Base-by-base conservation (phyloP, 37 sponge, comb jelly and placozoan species). In the Aphrocallistes beatrix region DNA sequence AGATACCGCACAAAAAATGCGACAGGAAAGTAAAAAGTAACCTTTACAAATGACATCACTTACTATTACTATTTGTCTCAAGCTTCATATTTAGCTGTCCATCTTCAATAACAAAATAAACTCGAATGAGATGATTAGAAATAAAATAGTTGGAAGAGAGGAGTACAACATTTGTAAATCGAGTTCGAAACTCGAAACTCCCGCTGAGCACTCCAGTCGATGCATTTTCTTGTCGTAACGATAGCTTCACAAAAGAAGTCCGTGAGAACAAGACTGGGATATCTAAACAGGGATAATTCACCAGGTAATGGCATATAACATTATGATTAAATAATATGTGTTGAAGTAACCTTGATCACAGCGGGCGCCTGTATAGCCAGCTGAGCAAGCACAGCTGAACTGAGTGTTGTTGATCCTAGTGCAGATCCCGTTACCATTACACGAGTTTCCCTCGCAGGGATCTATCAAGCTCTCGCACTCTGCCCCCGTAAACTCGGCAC, bases 351-450 rank as follows among this genome's bases (percentile, higher is more conserved):
- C 75, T 60, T 60, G 75, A 3, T 60, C 75, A 60, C 75, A 60
- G 1, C 25, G 34, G 6, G 10, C 75, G 10, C 75, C 75, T 50
- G 38, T 85, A 39, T 81, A 88, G 0, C 88, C 88, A 51, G 81
- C 88, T 3, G 21, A 45, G 85, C 88, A 88, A n/a, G 13, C 19
- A 36, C 88, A 88, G 32, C 19, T 23, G 49, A 51, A 85, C 28
- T 88, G 85, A 28, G 51, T 83, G 34, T 6, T 60, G n/a, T 21
- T 60, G 21, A 60, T 13, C n/a, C 75, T 60, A 39, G 23, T 16
- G 38, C 88, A 88, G 1, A 28, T 75, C 37, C 88, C 88, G 39
- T 82, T 82, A 38, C 85, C 85, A 36, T 69, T 51, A 40, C 88
- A 88, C 0, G 88, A 85, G 38, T 83, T 42, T 36, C 37, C 25